Evolutionary conservation across 2,888 invertebrate genomes (phyloP).

Genomic region (Azorinus chamasolen): DNA sequence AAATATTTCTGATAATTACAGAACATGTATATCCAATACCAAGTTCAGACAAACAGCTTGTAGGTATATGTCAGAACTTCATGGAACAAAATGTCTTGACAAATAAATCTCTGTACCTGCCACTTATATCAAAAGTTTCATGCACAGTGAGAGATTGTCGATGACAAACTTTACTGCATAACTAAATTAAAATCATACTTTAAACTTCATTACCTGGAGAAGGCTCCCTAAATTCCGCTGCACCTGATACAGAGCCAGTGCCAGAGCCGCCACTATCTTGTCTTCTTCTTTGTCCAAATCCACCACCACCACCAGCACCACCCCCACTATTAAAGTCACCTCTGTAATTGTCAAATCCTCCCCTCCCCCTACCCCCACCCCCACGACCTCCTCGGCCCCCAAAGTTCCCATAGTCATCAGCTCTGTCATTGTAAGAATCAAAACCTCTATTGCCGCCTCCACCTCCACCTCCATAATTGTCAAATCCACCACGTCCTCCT

Average conservation of each 20-base stretch:
- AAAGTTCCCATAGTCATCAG: slow-evolving; percentile 50
- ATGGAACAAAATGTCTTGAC: too few relatives aligned
- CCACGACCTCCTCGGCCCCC: slow-evolving; percentile 60
- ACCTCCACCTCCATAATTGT: slow-evolving; percentile 58
- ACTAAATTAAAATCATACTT: too few relatives aligned
- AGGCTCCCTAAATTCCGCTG: slow-evolving; percentile 79
- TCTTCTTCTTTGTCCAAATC: slow-evolving; percentile 61
- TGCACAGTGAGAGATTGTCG: too few relatives aligned
- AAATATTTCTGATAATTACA: too few relatives aligned
- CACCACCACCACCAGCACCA: slow-evolving; percentile 63
- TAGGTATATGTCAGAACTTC: too few relatives aligned
- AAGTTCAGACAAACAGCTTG: too few relatives aligned
- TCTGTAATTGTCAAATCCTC: slow-evolving; percentile 23
- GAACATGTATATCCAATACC: too few relatives aligned
- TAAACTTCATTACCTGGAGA: slow-evolving; percentile 85
- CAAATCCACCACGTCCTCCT: slow-evolving; percentile 61
- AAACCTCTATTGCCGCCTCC: slow-evolving; percentile 58
- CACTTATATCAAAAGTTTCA: too few relatives aligned
- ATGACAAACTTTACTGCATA: too few relatives aligned
- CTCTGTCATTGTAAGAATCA: slow-evolving; percentile 48
- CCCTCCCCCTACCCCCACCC: slow-evolving; percentile 58
- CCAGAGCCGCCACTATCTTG: slow-evolving; percentile 71
- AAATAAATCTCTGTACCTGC: too few relatives aligned
- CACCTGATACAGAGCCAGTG: slow-evolving; percentile 54
- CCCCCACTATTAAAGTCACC: slow-evolving; percentile 28